These are phyloP conservation scores for Orthonychiurus folsomi DNA, from an alignment of 2,888 invertebrate species.

Conservation along the genomic window DNA sequence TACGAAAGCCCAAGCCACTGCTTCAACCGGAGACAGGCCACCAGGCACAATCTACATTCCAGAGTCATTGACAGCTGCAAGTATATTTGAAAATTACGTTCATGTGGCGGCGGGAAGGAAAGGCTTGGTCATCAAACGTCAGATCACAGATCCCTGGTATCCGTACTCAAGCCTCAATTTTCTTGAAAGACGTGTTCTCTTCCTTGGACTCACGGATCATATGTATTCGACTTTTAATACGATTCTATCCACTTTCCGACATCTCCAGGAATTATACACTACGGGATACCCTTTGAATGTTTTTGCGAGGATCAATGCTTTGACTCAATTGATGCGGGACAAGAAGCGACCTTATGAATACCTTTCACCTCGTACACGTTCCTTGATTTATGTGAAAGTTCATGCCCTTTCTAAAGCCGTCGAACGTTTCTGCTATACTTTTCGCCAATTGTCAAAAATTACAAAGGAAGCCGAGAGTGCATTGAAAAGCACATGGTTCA, in stretches of 20 bases:
- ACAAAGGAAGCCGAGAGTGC: background rate
- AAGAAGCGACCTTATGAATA: background rate
- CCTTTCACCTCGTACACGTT: background rate
- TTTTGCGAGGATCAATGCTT: background rate
- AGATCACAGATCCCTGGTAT: conserved; percentile 20
- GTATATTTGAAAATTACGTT: conserved; percentile 21
- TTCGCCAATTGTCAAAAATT: background rate
- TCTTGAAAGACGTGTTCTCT: conserved; percentile 19
- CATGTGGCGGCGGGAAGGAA: conserved; percentile 20
- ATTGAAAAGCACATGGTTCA: background rate
- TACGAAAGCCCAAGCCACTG: background rate
- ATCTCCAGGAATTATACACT: conserved; percentile 21
- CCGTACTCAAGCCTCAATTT: conserved; percentile 20
- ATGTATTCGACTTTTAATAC: conserved; percentile 19
- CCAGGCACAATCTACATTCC: conserved; percentile 12
- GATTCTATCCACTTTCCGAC: conserved; percentile 7
- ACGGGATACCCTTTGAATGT: conserved; percentile 7
- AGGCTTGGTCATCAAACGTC: conserved; percentile 19
- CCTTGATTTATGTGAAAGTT: background rate
- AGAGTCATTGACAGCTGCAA: conserved; percentile 7
- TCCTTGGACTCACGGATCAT: conserved; percentile 24
- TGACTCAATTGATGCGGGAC: background rate
- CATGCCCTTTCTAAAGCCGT: background rate
- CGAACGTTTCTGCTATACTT: conserved; percentile 4
- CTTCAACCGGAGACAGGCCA: background rate